Percentiles rank a stretch among this genome's conserved stretches.
phyloP scores from a whole-genome alignment of 2,888 invertebrate genomes.

The Chrysolina haemoptera region DNA sequence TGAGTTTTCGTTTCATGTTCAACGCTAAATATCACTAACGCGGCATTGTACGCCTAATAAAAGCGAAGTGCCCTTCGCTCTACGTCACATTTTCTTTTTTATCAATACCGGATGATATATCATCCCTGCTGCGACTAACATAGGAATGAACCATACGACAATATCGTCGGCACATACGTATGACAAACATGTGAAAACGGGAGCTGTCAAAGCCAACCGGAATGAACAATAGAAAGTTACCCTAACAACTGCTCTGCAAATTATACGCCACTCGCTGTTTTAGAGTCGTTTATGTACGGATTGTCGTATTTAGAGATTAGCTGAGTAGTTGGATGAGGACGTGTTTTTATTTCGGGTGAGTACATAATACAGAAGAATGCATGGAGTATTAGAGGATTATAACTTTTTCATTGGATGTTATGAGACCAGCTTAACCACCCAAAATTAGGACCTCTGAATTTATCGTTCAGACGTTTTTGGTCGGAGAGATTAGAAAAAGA shows the following conservation, averaged over 20 bases:
- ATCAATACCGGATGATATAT: conserved; percentile 54
- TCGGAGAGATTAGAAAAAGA: not conserved
- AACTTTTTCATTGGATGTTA: not conserved
- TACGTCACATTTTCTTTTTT: conserved; percentile 19
- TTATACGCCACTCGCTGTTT: conserved; percentile 64
- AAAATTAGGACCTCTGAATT: not conserved
- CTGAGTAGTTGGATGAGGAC: conserved; percentile 39
- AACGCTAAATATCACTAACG: conserved; percentile 2
- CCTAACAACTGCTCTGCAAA: conserved; percentile 70
- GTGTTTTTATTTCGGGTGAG: conserved; percentile 32
- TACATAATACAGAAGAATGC: conserved; percentile 7
- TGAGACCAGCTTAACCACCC: not conserved
- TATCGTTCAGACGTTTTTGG: not conserved
- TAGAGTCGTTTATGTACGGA: conserved; percentile 58
- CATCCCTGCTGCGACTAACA: conserved; percentile 52
- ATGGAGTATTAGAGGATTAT: conserved; percentile 1
- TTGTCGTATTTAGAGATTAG: conserved; percentile 48
- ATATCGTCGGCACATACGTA: conserved; percentile 36
- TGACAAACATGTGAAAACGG: conserved; percentile 66
- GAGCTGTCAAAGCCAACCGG: conserved; percentile 68
- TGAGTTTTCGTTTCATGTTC: not conserved
- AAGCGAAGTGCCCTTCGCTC: conserved; percentile 14
- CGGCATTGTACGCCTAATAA: conserved; percentile 20
- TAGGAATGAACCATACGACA: conserved; percentile 50
- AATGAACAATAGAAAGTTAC: conserved; percentile 63